Conservation (phyloP, 1,140 invertebrate species). For the Drosophila bocki region DNA sequence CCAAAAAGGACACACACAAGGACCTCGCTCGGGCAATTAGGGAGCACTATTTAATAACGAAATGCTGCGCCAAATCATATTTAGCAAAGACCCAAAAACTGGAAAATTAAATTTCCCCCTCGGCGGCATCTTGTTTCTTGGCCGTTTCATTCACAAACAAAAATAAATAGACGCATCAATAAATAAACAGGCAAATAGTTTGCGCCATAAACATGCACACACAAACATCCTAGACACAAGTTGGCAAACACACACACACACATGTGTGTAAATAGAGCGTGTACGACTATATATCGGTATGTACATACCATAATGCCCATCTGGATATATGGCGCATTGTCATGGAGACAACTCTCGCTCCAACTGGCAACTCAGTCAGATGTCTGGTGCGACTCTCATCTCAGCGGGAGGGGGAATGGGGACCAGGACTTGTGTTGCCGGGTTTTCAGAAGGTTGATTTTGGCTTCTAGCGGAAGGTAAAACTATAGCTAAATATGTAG, state of each 20-base stretch:
- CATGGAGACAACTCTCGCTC: conserved; percentile 52
- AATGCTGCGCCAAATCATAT: conserved; percentile 38
- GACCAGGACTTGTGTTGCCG: not conserved
- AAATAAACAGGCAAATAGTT: conserved; percentile 76
- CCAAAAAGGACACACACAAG: conserved; percentile 6
- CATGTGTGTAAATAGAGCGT: conserved; percentile 18
- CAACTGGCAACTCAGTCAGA: conserved; percentile 52
- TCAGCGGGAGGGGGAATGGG: not conserved
- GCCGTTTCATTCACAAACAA: conserved; percentile 23
- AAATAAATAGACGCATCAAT: conserved; percentile 68
- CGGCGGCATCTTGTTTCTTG: conserved; percentile 6
- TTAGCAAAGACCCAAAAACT: conserved; percentile 38
- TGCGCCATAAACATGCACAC: conserved; percentile 65
- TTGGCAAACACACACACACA: conserved; percentile 31
- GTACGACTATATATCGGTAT: conserved; percentile 20
- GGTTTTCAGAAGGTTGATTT: not conserved
- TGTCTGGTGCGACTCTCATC: conserved; percentile 33
- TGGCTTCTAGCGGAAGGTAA: not conserved
- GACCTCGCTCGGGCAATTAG: conserved; percentile 23
- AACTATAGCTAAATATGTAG: not conserved
- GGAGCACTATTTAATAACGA: conserved; percentile 17
- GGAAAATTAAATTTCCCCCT: conserved; percentile 31
- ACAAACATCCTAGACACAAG: conserved; percentile 36
- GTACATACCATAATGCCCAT: conserved; percentile 22
- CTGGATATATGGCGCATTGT: conserved; percentile 24